phyloP scores from a whole-genome alignment of 1,140 invertebrate species.

The Trichonephila inaurata region DNA sequence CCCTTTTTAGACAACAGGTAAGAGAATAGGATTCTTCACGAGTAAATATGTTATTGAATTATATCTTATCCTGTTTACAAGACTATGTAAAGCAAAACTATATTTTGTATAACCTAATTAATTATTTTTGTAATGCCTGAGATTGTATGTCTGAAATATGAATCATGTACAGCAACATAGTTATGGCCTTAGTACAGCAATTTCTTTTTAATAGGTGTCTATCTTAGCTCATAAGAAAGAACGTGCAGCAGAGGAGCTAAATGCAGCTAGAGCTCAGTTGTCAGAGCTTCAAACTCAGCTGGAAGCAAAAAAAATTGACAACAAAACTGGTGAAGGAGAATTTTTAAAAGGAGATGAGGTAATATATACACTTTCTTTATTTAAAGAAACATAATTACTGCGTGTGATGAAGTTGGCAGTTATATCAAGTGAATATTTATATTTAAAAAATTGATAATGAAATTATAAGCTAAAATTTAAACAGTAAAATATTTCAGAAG shows the following conservation, averaged over 20 bases:
- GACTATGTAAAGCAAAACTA: no score
- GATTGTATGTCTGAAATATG: no score
- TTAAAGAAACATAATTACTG: background rate
- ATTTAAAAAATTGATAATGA: no score
- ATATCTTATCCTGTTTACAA: background rate
- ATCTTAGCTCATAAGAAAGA: conserved; percentile 90
- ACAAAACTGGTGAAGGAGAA: conserved; percentile 83
- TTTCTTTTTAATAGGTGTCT: conserved; percentile 82
- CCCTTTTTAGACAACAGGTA: conserved; percentile 90
- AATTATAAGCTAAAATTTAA: no score
- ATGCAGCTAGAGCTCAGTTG: conserved; percentile 85
- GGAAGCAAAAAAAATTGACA: conserved; percentile 82
- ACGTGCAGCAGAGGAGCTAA: conserved; percentile 86
- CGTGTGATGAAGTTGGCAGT: background rate
- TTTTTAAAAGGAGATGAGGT: conserved; percentile 89
- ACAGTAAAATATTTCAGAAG: no score
- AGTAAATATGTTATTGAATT: background rate
- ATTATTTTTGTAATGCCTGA: no score
- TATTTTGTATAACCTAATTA: no score
- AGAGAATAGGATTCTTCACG: background rate
- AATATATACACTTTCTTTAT: background rate
- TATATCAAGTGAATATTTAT: no score
- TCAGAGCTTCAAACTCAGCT: conserved; percentile 84
- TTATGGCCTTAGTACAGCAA: no score
- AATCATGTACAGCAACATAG: no score